Conservation (phyloP, 2,888 invertebrate genomes). For the Rhagonycha lutea region DNA sequence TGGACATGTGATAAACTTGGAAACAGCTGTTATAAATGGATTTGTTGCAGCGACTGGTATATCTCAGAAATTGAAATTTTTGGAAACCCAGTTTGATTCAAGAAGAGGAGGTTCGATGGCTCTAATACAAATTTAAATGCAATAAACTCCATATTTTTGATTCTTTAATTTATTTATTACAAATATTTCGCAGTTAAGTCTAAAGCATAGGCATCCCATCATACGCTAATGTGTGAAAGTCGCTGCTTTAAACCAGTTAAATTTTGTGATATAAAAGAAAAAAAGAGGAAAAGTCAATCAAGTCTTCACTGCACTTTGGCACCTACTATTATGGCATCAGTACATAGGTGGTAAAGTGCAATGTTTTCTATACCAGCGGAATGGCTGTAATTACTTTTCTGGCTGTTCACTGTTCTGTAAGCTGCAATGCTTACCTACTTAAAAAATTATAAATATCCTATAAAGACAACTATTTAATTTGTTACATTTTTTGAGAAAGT, state of each 20-base stretch:
- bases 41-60: conserved; percentile 3
- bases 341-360: too few species aligned
- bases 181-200: not conserved
- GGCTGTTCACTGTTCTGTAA: not conserved
- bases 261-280: too few species aligned
- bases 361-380: not conserved
- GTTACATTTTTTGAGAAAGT: not conserved
- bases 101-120: conserved; percentile 2
- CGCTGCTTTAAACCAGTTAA: too few species aligned
- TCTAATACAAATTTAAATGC: not conserved
- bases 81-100: not conserved
- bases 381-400: not conserved
- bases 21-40: not conserved
- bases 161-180: not conserved
- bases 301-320: too few species aligned
- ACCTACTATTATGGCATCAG: too few species aligned
- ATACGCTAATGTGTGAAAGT: not conserved
- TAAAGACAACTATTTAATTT: not conserved
- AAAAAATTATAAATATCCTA: not conserved
- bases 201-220: not conserved
- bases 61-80: not conserved
- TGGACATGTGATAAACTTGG: not conserved
- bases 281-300: too few species aligned
- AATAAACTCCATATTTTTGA: not conserved
- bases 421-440: not conserved